Percentiles rank a stretch among this genome's conserved stretches.
These are phyloP conservation scores for Apostichopus parvimensis DNA, from an alignment of 35 echinoderm and acorn worm genomes.

Conservation along the genomic window DNA sequence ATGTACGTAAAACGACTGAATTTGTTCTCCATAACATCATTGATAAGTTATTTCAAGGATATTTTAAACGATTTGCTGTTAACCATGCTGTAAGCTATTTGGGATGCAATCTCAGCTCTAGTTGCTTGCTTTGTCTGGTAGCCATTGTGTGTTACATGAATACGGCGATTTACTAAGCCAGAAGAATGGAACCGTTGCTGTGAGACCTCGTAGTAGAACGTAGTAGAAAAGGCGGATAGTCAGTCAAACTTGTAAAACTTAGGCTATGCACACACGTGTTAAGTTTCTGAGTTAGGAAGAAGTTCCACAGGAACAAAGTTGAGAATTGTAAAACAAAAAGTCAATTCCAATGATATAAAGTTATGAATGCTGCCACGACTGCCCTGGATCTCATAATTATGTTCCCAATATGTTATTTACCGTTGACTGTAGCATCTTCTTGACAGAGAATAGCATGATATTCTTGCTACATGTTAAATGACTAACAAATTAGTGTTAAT, in stretches of 20 bases:
- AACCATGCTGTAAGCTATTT: neutral
- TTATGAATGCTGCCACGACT: no score
- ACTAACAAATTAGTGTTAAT: no score
- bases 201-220: neutral
- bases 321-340: no score
- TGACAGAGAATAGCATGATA: no score
- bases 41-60: constrained; percentile 17
- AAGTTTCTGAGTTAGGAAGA: no score
- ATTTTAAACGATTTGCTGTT: constrained; percentile 8
- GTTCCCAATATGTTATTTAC: no score
- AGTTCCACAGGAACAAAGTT: no score
- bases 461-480: no score
- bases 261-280: neutral
- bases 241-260: neutral
- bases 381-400: no score
- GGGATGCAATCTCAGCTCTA: constrained; percentile 23
- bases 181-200: neutral
- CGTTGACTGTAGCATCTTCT: no score
- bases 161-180: neutral
- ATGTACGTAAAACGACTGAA: neutral
- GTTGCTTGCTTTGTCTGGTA: constrained; percentile 25
- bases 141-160: neutral
- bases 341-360: no score
- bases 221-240: no score
- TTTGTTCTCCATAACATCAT: neutral